phyloP scores from a whole-genome alignment of 1,140 invertebrate species.

The Achatina immaculata region DNA sequence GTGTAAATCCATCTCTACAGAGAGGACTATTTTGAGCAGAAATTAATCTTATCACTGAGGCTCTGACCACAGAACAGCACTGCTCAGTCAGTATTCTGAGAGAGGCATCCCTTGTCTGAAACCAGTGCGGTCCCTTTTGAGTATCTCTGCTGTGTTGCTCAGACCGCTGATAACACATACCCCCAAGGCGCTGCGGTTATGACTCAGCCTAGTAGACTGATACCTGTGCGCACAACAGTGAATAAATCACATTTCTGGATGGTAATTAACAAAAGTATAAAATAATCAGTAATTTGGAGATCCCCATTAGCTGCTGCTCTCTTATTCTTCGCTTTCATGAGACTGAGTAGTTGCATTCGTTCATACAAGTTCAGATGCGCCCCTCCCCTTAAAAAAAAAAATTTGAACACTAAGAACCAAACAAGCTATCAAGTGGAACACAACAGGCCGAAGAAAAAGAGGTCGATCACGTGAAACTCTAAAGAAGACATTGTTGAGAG shows the following conservation, averaged over 20 bases:
- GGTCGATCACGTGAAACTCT: no score
- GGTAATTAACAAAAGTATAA: background rate
- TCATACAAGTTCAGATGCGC: no score
- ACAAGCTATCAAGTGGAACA: no score
- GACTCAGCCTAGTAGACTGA: conserved; percentile 17
- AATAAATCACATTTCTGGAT: background rate
- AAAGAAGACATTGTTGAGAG: no score
- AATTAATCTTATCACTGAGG: no score
- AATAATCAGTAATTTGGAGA: background rate
- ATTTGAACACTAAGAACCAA: no score
- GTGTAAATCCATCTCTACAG: no score
- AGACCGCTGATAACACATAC: conserved; percentile 20
- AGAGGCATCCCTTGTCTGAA: background rate
- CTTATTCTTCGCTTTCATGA: background rate
- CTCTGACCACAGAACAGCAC: no score
- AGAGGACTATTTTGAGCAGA: no score
- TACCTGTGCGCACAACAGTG: conserved; percentile 21
- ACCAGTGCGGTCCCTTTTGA: background rate
- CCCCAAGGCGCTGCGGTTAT: conserved; percentile 31
- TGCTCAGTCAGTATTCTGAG: conserved; percentile 5
- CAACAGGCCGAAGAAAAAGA: no score
- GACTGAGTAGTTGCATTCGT: no score
- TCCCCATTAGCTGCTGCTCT: background rate
- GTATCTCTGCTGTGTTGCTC: conserved; percentile 12
- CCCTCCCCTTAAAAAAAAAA: no score